A percentile compares a stretch with the other conserved stretches of the same genome.
These are phyloP conservation scores for Ophonus ardosiacus DNA, from an alignment of 2,888 invertebrate genomes.

Conservation along the genomic window DNA sequence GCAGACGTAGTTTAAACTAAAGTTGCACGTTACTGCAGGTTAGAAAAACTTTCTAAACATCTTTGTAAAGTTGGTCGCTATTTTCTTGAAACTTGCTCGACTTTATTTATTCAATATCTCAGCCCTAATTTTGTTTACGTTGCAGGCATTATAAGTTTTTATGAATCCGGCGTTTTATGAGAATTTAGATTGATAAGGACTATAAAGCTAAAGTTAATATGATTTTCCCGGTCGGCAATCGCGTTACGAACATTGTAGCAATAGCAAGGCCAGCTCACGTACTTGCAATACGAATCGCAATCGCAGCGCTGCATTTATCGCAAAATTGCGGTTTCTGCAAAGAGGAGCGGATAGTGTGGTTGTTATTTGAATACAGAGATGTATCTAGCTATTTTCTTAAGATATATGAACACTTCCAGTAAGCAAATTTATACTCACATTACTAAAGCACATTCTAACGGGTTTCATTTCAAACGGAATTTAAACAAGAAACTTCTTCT, in stretches of 20 bases:
- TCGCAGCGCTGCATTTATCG: conserved; percentile 14
- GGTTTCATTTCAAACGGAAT: not conserved
- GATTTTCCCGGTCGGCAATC: conserved; percentile 9
- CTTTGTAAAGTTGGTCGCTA: not conserved
- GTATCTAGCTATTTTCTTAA: not conserved
- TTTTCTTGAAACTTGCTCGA: not conserved
- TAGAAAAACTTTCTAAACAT: not conserved
- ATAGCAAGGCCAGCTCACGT: not conserved
- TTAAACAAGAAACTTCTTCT: not conserved
- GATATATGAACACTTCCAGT: not conserved
- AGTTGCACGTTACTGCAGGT: not conserved
- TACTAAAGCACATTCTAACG: not conserved
- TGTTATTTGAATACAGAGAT: conserved; percentile 5
- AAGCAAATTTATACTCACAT: not conserved
- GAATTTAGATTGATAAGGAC: conserved; percentile 34
- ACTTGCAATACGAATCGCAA: conserved; percentile 15
- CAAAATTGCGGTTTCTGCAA: conserved; percentile 1
- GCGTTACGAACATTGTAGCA: not conserved
- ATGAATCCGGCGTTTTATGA: conserved; percentile 22
- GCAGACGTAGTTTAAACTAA: not conserved
- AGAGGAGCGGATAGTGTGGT: conserved; percentile 16
- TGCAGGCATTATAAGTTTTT: conserved; percentile 3
- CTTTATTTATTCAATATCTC: not conserved
- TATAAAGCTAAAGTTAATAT: conserved; percentile 12
- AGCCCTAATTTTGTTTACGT: not conserved